These are phyloP conservation scores for Rutpela maculata DNA, from an alignment of 2,888 invertebrate species.

Conservation along the genomic window DNA sequence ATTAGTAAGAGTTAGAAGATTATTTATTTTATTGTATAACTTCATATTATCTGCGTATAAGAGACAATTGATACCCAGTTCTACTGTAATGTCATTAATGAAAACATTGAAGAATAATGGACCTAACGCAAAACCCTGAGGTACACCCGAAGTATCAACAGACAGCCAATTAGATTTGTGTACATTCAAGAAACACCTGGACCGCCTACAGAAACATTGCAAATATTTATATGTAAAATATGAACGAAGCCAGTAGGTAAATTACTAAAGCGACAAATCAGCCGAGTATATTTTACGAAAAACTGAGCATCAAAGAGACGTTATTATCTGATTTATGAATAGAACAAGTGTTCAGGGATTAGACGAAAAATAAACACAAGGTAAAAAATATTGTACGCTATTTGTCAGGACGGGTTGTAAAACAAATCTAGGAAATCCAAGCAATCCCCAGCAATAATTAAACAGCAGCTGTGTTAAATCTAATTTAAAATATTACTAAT, in stretches of 20 bases:
- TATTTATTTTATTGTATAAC: no score
- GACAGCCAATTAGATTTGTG: no score
- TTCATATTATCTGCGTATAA: no score
- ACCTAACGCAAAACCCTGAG: no score
- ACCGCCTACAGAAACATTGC: no score
- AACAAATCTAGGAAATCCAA: slow-evolving; percentile 34
- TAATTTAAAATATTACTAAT: slow-evolving; percentile 62
- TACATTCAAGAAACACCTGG: no score
- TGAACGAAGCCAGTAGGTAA: not conserved
- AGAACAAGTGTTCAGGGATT: not conserved
- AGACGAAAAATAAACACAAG: slow-evolving; percentile 20
- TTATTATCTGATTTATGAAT: not conserved
- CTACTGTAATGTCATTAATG: no score
- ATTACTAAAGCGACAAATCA: not conserved
- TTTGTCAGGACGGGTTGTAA: slow-evolving; percentile 38
- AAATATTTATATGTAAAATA: not conserved
- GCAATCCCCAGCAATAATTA: slow-evolving; percentile 15
- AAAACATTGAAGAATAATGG: no score
- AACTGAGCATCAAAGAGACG: not conserved
- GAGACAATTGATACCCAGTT: no score
- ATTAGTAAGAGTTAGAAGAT: no score
- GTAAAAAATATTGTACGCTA: slow-evolving; percentile 5
- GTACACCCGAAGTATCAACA: no score
- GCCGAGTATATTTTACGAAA: not conserved
- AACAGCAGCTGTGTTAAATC: slow-evolving; percentile 46